Base-by-base conservation (phyloP, 2,888 invertebrate species). In the Pegoplata infirma region DNA sequence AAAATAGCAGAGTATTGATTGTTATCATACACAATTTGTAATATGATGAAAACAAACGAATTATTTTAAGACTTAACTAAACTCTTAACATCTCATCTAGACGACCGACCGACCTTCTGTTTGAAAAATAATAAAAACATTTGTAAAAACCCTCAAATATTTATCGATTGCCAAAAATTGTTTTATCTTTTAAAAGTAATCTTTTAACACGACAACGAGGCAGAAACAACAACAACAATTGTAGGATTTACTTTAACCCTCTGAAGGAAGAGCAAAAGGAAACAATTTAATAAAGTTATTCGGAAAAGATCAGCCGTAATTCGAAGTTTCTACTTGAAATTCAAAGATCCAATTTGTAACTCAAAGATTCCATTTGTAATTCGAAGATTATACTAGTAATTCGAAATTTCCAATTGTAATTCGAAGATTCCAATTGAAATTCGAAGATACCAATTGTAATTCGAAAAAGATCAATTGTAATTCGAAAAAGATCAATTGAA, bases 1-100 rank as follows among this genome's bases (percentile, higher is more conserved):
- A n/a, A 12, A 25, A 64, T n/a, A 63, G 64, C 68, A 64, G 36
- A 67, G 53, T 53, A 74, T 78, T 71, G 87, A 87, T 86, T 86
- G 84, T 85, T 87, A 86, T 87, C 86, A 82, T 86, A 86, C 85
- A 86, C 86, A 87, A 87, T 87, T 87, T 86, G 87, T 86, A 87
- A 86, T 87, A 86, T 87, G 86, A 87, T 87, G 84, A 86, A 86
- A 86, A 86, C 86, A 87, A 86, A 87, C 85, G 85, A 86, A 85
- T 87, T 87, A 82, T 84, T 84, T 84, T 84, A 84, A 82, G 83
- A 55, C 78, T 53, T 59, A 61, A 46, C 23, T 56, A 66, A 73
- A 40, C 36, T 14, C 36, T 73, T 53, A 56, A 49, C 5, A 17
- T 53, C 21, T 5, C 17, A 44, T 46, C 6, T 17, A 14, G 6